Evolutionary conservation across 2,113 vertebrate genomes (phyloP), one percentile per base, ranked within the genome.

Genomic region (Syngnathus typhle): DNA sequence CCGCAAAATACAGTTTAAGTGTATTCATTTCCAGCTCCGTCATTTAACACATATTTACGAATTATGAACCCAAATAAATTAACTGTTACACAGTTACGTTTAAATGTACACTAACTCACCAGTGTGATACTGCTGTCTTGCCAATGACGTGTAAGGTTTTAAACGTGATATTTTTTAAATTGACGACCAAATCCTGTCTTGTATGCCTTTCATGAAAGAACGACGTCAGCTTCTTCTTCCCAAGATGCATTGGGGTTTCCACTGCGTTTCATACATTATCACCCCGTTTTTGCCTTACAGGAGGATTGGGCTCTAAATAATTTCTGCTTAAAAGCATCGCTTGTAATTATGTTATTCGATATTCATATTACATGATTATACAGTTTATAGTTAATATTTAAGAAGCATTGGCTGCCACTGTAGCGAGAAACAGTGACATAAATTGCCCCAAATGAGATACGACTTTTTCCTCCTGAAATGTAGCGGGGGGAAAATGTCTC

Each of bases 171-270:
- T 47, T 10, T 23, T 4, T 19, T 27, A 63, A 73, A 58, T 6
- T 47, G 19, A 32, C 9, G 1, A 21, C 73, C 80, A 76, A 70
- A 37, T 71, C 71, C 73, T 39, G 44, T 59, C 64, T 68, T 74
- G 19, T 65, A 73, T 77, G 72, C 54, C 9, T 8, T 18, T 67
- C 59, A 43, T 61, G 23, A 64, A n/a, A 18, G 23, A 52, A 64
- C 67, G 3, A 58, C 70, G 19, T 38, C 51, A 59, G 69, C 80
- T 89, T 90, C 88, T 90, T 87, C 77, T 64, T 90, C 88, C 88
- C 88, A 86, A 47, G 16, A 89, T 90, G 88, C 85, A 84, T 27
- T 49, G 72, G 23, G 58, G 64, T 56, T 56, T 38, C 18, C 19
- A 13, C 15, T 72, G 76, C 71, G n/a, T n/a, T n/a, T n/a, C n/a